Conservation (phyloP, 2,797 vertebrate species). For the Sebastes steindachneri region DNA sequence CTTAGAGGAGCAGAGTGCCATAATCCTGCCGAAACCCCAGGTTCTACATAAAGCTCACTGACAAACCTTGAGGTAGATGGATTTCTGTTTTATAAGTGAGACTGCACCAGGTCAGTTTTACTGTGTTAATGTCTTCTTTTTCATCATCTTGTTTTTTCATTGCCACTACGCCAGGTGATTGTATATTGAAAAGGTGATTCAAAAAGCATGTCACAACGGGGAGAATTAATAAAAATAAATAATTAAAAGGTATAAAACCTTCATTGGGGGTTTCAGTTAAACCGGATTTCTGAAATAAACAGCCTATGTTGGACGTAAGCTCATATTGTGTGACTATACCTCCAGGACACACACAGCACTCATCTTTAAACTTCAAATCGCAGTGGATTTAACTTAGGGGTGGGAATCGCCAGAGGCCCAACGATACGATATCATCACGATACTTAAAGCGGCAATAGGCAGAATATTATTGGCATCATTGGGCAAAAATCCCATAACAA, state of each 20-base stretch:
- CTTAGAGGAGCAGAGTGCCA: background rate
- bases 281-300: background rate
- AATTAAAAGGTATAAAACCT: background rate
- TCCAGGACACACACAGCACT: background rate
- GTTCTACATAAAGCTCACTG: background rate
- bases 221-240: background rate
- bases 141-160: background rate
- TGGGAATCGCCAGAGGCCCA: no score
- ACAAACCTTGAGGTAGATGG: background rate
- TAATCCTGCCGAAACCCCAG: background rate
- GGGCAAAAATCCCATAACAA: no score
- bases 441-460: no score
- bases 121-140: background rate
- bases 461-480: no score
- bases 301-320: background rate
- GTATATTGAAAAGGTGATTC: background rate
- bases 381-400: background rate
- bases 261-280: background rate
- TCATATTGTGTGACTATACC: background rate
- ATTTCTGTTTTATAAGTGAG: slow-evolving; percentile 2
- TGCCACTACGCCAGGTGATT: background rate
- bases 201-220: background rate
- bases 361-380: background rate
- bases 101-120: background rate
- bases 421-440: no score